Base-by-base conservation (phyloP, 2,888 invertebrate genomes). In the Emmelina monodactyla region DNA sequence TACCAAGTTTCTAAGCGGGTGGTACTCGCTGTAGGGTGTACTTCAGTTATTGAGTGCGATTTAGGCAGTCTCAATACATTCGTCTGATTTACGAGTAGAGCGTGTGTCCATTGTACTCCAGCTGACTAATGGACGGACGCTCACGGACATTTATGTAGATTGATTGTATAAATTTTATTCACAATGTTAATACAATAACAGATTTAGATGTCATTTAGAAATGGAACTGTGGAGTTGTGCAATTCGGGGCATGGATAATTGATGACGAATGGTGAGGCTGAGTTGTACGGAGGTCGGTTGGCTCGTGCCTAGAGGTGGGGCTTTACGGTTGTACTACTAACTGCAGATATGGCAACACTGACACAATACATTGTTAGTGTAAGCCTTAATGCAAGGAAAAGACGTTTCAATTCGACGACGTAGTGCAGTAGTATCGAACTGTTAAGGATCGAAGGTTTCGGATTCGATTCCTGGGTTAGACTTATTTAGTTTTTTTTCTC, bases 121-220 rank as follows among this genome's bases (percentile, higher is more conserved):
- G 54, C 70, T 78, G 68, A 79, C 76, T 79, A 79, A 79, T 79
- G 79, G 76, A 76, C 76, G 69, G 70, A 72, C 78, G 78, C 75
- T 75, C 78, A 78, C 69, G 71, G 76, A 79, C 79, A 75, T 78
- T 79, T 79, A 78, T 79, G 78, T 79, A 78, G 79, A 79, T 78
- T 79, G 78, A 79, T 79, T 78, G 78, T 76, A 78, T 79, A 64
- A 79, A 79, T 79, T 79, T 79, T 78, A 79, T 79, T 78, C 78
- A 79, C 78, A 75, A 78, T 78, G 79, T 78, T 79, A 78, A 79
- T 78, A 78, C 78, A 78, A 64, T 76, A 78, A 78, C 78, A 78
- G 78, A 78, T 78, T 79, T 78, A 78, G 79, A 78, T 75, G 79
- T 79, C 79, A 79, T 78, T 79, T 79, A 73, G 76, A 76, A 78